Evolutionary conservation across 2,888 invertebrate genomes (phyloP).

Genomic region (Aphodius sticticus): DNA sequence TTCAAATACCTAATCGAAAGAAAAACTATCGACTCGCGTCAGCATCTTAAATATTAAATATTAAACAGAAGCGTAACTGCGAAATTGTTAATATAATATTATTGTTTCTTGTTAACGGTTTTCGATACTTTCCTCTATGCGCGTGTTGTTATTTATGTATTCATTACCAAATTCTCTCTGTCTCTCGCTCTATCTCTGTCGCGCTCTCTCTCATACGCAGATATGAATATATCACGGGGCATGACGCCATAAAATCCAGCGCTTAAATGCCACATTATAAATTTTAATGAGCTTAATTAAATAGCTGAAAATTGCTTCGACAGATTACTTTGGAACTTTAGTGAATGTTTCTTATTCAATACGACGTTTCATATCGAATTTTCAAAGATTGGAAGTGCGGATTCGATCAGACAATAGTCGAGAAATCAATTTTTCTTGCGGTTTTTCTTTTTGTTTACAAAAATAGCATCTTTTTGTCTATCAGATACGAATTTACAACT

Average conservation of each 20-base stretch:
- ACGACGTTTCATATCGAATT: too few relatives aligned
- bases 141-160: not conserved
- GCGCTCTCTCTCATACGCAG: not conserved
- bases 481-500: too few relatives aligned
- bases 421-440: too few relatives aligned
- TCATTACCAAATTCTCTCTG: not conserved
- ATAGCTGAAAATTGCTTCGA: not conserved
- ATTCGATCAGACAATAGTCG: too few relatives aligned
- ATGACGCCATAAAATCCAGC: not conserved
- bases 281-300: constrained; percentile 4
- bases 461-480: too few relatives aligned
- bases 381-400: too few relatives aligned
- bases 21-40: too few relatives aligned
- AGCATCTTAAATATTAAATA: too few relatives aligned
- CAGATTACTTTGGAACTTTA: not conserved
- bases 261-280: not conserved
- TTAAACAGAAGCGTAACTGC: not conserved
- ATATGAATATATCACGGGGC: constrained; percentile 4
- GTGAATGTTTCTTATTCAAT: not conserved
- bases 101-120: not conserved
- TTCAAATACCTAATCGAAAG: not conserved
- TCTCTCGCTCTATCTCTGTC: not conserved
- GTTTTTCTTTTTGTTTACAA: too few relatives aligned
- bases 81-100: not conserved
- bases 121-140: not conserved